A percentile compares a stretch with the other conserved stretches of the same genome.
Evolutionary conservation across 1,140 invertebrate genomes (phyloP).

Genomic region (Drosophila subobscura): DNA sequence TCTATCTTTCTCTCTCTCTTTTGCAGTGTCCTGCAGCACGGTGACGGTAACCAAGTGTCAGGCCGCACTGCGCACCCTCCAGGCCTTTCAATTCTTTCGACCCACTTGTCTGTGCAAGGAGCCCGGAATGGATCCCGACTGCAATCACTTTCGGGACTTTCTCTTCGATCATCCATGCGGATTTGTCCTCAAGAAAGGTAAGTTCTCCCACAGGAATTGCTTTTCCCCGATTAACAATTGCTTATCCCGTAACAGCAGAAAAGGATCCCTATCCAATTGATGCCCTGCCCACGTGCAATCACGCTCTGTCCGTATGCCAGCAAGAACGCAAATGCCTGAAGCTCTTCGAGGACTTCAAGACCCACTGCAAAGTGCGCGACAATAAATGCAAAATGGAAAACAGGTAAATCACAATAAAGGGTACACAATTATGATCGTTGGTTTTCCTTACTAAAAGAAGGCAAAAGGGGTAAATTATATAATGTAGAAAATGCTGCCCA

Average conservation of each 20-base stretch:
- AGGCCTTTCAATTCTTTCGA: conserved; percentile 95
- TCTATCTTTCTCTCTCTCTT: conserved; percentile 29
- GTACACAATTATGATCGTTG: neutral
- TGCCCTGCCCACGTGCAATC: conserved; percentile 93
- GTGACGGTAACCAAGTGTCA: conserved; percentile 96
- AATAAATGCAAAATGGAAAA: conserved; percentile 94
- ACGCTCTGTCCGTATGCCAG: conserved; percentile 92
- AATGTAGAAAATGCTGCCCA: neutral
- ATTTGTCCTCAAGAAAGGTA: conserved; percentile 94
- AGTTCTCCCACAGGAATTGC: conserved; percentile 36
- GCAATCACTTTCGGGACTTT: conserved; percentile 95
- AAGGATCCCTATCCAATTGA: conserved; percentile 94
- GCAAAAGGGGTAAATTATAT: conserved; percentile 3
- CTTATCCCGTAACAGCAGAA: conserved; percentile 85
- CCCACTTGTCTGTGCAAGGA: conserved; percentile 95
- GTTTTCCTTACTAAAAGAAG: too few species aligned
- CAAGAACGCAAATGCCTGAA: conserved; percentile 90
- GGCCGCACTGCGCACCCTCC: conserved; percentile 92
- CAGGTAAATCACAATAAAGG: conserved; percentile 86
- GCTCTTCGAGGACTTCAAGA: conserved; percentile 92
- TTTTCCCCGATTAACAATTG: neutral
- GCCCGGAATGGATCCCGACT: conserved; percentile 94
- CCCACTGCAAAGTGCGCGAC: conserved; percentile 91
- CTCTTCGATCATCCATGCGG: conserved; percentile 96
- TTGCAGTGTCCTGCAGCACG: conserved; percentile 94